Percentiles rank a stretch among this genome's conserved stretches.
Conservation (phyloP, 2,888 invertebrate species). For the Drosophila flavopinicola region DNA sequence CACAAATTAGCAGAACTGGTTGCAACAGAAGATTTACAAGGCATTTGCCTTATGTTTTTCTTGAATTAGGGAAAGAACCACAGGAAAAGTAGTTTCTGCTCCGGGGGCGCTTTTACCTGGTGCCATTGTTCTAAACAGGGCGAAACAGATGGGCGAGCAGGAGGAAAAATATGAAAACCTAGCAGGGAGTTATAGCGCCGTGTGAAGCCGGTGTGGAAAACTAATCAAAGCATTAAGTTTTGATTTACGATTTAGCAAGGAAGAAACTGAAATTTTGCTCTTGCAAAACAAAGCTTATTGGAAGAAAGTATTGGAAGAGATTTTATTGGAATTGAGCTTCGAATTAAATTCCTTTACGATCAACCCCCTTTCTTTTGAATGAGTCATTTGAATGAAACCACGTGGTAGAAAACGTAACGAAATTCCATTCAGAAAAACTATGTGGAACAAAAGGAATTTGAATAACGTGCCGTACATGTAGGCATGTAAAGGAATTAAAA, state of each 20-base stretch:
- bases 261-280: background rate
- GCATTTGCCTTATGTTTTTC: slow-evolving; percentile 51
- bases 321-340: slow-evolving; percentile 19
- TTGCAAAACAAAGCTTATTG: slow-evolving; percentile 40
- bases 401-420: slow-evolving; percentile 39
- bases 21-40: slow-evolving; percentile 36
- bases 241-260: slow-evolving; percentile 19
- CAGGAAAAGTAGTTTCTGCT: slow-evolving; percentile 45
- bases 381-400: slow-evolving; percentile 40
- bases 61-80: slow-evolving; percentile 39
- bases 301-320: slow-evolving; percentile 31
- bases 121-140: slow-evolving; percentile 55
- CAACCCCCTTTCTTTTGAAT: slow-evolving; percentile 53
- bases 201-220: slow-evolving; percentile 36
- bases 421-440: slow-evolving; percentile 45
- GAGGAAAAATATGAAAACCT: slow-evolving; percentile 55
- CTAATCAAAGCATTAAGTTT: slow-evolving; percentile 38
- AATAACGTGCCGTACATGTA: slow-evolving; percentile 51
- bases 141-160: slow-evolving; percentile 49
- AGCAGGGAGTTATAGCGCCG: slow-evolving; percentile 34
- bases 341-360: slow-evolving; percentile 41
- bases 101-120: slow-evolving; percentile 54
- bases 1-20: slow-evolving; percentile 79
- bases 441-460: slow-evolving; percentile 60
- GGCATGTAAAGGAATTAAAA: slow-evolving; percentile 73